phyloP scores from a whole-genome alignment of 1,140 invertebrate species.

The Gonioctena quinquepunctata region DNA sequence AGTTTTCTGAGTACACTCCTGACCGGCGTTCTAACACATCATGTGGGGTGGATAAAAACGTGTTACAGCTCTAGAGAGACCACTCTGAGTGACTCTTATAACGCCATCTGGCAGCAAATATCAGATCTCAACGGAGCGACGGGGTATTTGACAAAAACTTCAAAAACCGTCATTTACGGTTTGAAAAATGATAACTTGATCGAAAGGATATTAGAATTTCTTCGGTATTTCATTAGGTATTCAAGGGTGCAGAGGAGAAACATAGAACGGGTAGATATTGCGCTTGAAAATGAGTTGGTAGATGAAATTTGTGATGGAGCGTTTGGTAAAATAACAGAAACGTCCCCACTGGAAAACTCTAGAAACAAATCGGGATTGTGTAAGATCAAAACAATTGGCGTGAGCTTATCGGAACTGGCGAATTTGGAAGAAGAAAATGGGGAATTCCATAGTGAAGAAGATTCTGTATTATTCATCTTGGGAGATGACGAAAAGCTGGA shows the following conservation, averaged over 20 bases:
- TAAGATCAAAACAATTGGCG: not conserved
- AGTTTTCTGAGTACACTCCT: constrained; percentile 89
- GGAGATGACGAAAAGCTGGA: constrained; percentile 74
- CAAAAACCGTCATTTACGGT: constrained; percentile 79
- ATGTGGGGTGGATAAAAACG: constrained; percentile 87
- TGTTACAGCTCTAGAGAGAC: constrained; percentile 56
- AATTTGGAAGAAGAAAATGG: not conserved
- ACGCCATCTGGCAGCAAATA: constrained; percentile 85
- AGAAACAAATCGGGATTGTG: not conserved
- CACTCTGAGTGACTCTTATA: constrained; percentile 64
- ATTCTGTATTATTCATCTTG: constrained; percentile 72
- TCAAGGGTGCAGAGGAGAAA: constrained; percentile 64
- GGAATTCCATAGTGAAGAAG: not conserved
- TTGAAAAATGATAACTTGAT: constrained; percentile 66
- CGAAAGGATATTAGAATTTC: constrained; percentile 67
- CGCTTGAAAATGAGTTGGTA: constrained; percentile 40
- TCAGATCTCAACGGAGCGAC: constrained; percentile 82
- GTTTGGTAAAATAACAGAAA: not conserved
- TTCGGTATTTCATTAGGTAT: constrained; percentile 85
- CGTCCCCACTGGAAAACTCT: not conserved
- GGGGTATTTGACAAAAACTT: constrained; percentile 73
- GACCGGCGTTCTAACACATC: constrained; percentile 85
- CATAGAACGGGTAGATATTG: constrained; percentile 30
- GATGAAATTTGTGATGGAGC: constrained; percentile 9
- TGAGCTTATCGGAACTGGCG: not conserved